Percentiles rank a stretch among this genome's conserved stretches.
phyloP scores from a whole-genome alignment of 2,797 vertebrate genomes.

The Epinephelus coioides region DNA sequence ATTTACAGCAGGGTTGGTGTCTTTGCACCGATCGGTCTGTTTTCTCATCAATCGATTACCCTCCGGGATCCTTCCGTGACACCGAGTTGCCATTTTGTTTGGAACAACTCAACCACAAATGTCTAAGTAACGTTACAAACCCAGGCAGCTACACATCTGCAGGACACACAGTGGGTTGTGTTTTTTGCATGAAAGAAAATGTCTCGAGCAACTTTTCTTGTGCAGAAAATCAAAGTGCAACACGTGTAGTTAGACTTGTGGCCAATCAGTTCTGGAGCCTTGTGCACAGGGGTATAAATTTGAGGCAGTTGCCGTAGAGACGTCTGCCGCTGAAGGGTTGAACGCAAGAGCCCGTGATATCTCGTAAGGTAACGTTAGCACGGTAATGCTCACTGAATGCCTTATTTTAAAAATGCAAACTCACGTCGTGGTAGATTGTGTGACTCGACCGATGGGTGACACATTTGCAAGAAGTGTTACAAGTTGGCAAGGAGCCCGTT shows the following conservation, averaged over 20 bases:
- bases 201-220: neutral
- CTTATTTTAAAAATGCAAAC: rapidly evolving
- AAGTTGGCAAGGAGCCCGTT: neutral
- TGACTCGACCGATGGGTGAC: too few species aligned
- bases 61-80: slow-evolving; percentile 63
- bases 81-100: slow-evolving; percentile 46
- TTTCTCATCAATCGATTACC: slow-evolving; percentile 19
- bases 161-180: neutral
- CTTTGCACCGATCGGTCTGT: neutral
- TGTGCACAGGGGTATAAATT: slow-evolving; percentile 79
- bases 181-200: neutral
- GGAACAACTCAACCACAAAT: neutral
- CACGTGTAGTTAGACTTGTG: slow-evolving; percentile 59
- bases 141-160: neutral
- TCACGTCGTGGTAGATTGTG: rapidly evolving
- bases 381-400: neutral
- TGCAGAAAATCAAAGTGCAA: slow-evolving; percentile 11
- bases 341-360: slow-evolving; percentile 42
- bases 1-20: neutral
- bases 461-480: neutral
- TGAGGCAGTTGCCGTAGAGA: slow-evolving; percentile 69
- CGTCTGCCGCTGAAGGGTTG: slow-evolving; percentile 69
- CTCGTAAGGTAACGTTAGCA: slow-evolving; percentile 58
- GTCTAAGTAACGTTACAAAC: neutral
- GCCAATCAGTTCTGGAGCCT: slow-evolving; percentile 78